Conservation (phyloP, 2,113 vertebrate species). For the Tauraco erythrolophus region DNA sequence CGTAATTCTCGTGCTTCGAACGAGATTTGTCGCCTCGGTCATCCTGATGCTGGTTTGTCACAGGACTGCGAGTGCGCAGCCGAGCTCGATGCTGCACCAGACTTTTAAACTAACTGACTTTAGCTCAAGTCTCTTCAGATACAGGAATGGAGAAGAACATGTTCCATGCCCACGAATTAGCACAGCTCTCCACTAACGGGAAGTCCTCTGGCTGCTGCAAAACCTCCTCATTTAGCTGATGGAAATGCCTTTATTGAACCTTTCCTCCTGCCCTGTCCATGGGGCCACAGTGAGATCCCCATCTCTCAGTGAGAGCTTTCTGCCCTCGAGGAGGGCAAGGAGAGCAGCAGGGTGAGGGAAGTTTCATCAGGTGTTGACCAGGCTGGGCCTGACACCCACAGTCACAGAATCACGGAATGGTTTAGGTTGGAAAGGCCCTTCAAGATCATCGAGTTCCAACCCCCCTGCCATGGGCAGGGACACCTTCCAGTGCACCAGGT, state of each 20-base stretch:
- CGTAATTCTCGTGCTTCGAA: not conserved
- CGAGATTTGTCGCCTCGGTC: not conserved
- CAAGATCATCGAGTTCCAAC: too few species aligned
- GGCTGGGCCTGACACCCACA: not conserved
- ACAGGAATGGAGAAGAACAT: not conserved
- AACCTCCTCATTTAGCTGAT: not conserved
- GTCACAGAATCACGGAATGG: too few species aligned
- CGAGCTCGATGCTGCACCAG: not conserved
- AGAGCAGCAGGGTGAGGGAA: not conserved
- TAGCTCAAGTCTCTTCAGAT: not conserved
- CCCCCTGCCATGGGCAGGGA: too few species aligned
- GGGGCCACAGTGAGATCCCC: fast-evolving
- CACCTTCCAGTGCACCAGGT: too few species aligned
- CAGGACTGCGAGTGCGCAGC: not conserved
- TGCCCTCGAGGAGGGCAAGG: fast-evolving
- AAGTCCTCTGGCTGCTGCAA: not conserved
- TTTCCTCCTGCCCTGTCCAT: not conserved
- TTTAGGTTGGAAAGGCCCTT: too few species aligned
- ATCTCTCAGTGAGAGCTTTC: fast-evolving
- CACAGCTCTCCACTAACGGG: not conserved
- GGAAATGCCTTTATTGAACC: not conserved
- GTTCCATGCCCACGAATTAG: not conserved
- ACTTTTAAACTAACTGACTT: not conserved
- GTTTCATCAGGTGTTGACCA: not conserved
- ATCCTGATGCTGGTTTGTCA: not conserved